Base-by-base conservation (phyloP, 1,140 invertebrate genomes). In the Diuraphis noxia region DNA sequence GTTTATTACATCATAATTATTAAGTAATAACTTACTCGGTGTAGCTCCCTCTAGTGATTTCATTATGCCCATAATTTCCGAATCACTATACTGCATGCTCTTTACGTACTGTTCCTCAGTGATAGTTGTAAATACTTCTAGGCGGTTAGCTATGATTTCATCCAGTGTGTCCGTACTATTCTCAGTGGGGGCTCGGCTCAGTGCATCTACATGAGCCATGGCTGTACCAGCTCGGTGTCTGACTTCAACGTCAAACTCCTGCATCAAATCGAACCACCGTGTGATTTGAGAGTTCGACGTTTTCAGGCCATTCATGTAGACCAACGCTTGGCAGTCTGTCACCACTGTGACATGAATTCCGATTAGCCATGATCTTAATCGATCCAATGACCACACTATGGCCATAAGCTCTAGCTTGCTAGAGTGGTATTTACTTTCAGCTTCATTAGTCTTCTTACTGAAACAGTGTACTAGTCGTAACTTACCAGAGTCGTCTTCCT, bases 151-250 rank as follows among this genome's bases (percentile, higher is more conserved):
- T 72, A 72, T 77, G 2, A 77, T 34, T 5, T 19, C n/a, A 19
- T 77, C n/a, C 34, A 82, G 23, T 19, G 72, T 91, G 23, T 91
- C 49, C 2, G 90, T 13, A 4, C 77, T 36, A 8, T 84, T 8
- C 7, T 91, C 90, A 34, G 46, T 46, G 23, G 90, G 90, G 0
- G 81, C 90, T n/a, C 93, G 87, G 82, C 94, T 94, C 9, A 94
- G 92, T 1, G 94, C 93, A 92, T 94, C 94, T 13, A 93, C 93
- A 88, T 94, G 94, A 41, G 56, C 82, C 92, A 94, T 94, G 36
- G 85, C 87, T 6, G 36, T 82, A 0, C 93, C 93, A 9, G 93
- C 85, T 4, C 93, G 38, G 84, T 94, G 93, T 85, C 93, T 92
- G 30, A 93, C 92, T 19, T 72, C 21, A 34, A 90, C 93, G 46